Evolutionary conservation across 2,113 vertebrate species (phyloP).

Genomic region (Phrynosoma platyrhinos): DNA sequence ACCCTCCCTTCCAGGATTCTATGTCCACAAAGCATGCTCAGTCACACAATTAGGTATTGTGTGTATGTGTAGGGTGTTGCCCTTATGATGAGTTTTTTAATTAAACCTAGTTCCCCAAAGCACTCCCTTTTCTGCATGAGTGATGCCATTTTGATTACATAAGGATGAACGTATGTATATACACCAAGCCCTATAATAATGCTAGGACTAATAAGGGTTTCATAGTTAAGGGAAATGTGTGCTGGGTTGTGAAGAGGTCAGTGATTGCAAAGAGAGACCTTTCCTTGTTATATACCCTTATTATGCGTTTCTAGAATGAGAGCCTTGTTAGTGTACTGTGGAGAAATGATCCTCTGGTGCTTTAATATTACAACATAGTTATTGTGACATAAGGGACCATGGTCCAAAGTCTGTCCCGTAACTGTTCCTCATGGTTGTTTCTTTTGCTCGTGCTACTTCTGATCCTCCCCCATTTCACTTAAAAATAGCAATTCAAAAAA

Average conservation of each 20-base stretch:
- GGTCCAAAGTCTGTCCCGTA: background rate
- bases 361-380: background rate
- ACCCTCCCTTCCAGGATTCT: background rate
- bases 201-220: background rate
- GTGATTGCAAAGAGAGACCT: background rate
- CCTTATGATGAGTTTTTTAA: background rate
- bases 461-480: no score
- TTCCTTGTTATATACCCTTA: no score
- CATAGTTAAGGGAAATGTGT: background rate
- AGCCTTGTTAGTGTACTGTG: no score
- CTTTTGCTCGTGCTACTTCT: no score
- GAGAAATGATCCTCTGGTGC: background rate
- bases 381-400: background rate
- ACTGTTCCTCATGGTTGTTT: no score
- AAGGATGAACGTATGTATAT: background rate
- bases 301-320: no score
- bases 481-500: no score
- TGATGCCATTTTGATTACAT: background rate
- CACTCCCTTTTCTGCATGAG: background rate
- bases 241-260: background rate
- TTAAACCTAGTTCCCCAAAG: background rate
- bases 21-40: background rate
- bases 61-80: background rate
- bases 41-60: background rate
- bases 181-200: background rate